Evolutionary conservation across 1,140 invertebrate species (phyloP), one percentile per base, ranked within the genome.

Genomic region (Choristoneura fumiferana): DNA sequence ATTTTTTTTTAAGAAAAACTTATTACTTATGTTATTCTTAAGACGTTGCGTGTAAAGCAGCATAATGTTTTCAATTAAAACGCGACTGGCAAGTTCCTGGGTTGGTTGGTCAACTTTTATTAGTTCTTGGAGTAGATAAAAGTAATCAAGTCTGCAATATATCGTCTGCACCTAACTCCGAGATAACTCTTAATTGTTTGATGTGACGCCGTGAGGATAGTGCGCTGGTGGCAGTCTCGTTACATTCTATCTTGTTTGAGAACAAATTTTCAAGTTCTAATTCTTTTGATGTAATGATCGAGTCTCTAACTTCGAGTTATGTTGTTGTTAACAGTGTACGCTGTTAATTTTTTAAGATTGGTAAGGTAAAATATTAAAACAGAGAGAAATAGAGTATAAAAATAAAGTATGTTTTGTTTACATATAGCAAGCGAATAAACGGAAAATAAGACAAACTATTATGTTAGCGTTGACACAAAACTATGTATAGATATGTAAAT

Each of bases 91-190:
- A 58, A 73, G 69, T 73, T 78, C 58, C 69, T 73, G 75, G 40
- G 71, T 78, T 66, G 75, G 73, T 76, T 83, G 77, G 76, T 81
- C 77, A 84, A 85, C 72, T 85, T 87, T 84, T 85, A 87, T 87
- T 85, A 84, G 73, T 84, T 84, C 62, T 33, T 64, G 57, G 62
- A 79, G 73, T 70, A 71, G 81, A 74, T 55, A 78, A 84, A 84
- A 83, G 83, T 83, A 84, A 86, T 83, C 80, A 84, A 84, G 73
- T 71, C 64, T 68, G 62, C 79, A 62, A 80, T 81, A 78, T 80
- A 84, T 83, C 76, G 65, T 40, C 60, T 55, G 69, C 61, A 67
- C 61, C 70, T 71, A 76, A 74, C 72, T 81, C 62, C 49, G 36
- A 73, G 72, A 74, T 72, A 82, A 79, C 75, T 86, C 73, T 75